These are phyloP conservation scores for Polyodon spathula DNA, from an alignment of 2,113 vertebrate genomes.

Conservation along the genomic window DNA sequence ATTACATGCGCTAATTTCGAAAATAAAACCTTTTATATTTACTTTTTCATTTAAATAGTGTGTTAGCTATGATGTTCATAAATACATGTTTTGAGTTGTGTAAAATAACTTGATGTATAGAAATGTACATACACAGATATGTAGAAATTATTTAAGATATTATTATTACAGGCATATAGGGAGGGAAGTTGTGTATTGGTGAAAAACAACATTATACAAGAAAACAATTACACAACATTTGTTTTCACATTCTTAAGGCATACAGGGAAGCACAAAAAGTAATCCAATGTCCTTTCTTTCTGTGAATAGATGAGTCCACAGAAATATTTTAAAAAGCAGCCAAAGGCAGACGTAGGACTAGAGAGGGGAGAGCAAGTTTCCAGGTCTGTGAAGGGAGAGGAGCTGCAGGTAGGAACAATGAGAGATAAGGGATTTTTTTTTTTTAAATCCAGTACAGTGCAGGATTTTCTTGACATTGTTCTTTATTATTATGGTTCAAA, in stretches of 20 bases:
- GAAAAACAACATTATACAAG: neutral
- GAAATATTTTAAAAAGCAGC: too few relatives aligned
- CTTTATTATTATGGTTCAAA: too few relatives aligned
- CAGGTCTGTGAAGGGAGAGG: neutral
- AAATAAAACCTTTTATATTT: too few relatives aligned
- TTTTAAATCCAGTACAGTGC: too few relatives aligned
- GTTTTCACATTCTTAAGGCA: neutral
- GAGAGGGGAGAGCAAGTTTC: neutral
- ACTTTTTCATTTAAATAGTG: too few relatives aligned
- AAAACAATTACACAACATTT: neutral
- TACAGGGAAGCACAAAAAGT: neutral
- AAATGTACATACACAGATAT: too few relatives aligned
- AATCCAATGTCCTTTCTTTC: neutral
- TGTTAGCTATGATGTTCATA: too few relatives aligned
- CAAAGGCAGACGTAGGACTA: neutral
- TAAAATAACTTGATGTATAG: too few relatives aligned
- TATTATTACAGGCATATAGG: neutral
- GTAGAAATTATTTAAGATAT: neutral
- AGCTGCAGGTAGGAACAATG: neutral
- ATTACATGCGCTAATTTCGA: too few relatives aligned
- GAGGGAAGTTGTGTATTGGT: neutral
- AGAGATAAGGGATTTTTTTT: too few relatives aligned
- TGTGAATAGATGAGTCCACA: neutral
- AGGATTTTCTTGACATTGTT: too few relatives aligned
- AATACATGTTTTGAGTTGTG: too few relatives aligned